phyloP scores from a whole-genome alignment of 2,888 invertebrate genomes.

The Chrysolina americana region DNA sequence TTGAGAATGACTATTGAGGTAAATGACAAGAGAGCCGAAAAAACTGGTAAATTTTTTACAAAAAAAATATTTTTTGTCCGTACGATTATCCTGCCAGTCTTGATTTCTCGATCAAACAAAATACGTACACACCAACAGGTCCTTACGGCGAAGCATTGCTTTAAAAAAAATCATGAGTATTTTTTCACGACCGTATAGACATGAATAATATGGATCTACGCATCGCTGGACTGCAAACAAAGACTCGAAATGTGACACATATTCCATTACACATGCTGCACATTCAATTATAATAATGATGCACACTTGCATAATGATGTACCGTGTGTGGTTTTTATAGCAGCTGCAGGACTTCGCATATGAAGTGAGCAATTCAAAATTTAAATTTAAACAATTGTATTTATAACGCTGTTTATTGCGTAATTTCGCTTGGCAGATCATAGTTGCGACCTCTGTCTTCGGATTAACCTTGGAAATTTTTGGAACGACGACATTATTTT shows the following conservation, averaged over 20 bases:
- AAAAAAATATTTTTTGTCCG: too few species aligned
- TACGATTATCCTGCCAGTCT: too few species aligned
- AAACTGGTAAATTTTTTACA: too few species aligned
- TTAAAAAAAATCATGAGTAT: not conserved
- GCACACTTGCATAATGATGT: conserved; percentile 30
- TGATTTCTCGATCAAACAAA: too few species aligned
- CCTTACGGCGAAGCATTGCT: not conserved
- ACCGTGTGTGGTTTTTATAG: conserved; percentile 11
- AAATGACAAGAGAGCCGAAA: too few species aligned
- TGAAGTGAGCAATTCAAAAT: conserved; percentile 11
- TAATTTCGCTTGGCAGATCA: conserved; percentile 41
- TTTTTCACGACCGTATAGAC: not conserved
- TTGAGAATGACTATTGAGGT: too few species aligned
- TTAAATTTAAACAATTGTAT: conserved; percentile 12
- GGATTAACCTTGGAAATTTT: conserved; percentile 32
- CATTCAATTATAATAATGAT: conserved; percentile 18
- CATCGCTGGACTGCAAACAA: conserved; percentile 5
- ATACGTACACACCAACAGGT: not conserved
- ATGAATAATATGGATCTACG: conserved; percentile 5
- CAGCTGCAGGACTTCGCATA: conserved; percentile 9
- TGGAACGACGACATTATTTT: conserved; percentile 30
- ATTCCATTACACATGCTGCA: conserved; percentile 9
- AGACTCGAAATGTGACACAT: conserved; percentile 17
- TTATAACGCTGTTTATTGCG: conserved; percentile 33
- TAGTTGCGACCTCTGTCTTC: conserved; percentile 38